These are phyloP conservation scores for Pituophis catenifer DNA, from an alignment of 2,113 vertebrate species.

Conservation along the genomic window DNA sequence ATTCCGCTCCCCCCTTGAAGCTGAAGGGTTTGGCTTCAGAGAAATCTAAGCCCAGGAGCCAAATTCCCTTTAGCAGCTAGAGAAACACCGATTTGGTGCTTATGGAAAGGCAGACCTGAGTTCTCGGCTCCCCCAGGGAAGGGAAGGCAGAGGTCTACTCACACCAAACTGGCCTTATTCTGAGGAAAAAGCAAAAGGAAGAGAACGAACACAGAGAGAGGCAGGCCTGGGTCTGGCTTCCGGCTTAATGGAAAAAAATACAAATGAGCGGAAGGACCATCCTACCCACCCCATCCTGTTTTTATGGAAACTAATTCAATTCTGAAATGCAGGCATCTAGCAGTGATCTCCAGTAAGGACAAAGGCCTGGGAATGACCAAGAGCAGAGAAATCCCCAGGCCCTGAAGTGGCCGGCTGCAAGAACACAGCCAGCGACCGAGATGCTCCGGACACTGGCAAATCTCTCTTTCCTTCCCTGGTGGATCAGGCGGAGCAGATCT, in stretches of 20 bases:
- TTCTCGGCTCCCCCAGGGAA: background rate
- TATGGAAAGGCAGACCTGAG: background rate
- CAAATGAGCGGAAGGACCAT: background rate
- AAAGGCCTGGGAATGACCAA: background rate
- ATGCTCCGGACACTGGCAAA: background rate
- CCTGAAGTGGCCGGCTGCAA: background rate
- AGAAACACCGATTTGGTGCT: background rate
- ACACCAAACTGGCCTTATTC: background rate
- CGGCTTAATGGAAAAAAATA: slow-evolving; percentile 47
- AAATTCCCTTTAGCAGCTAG: background rate
- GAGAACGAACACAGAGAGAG: background rate
- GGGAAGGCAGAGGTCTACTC: background rate
- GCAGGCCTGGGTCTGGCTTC: background rate
- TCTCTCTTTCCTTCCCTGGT: too few species aligned
- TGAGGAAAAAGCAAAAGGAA: background rate
- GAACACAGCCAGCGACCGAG: background rate
- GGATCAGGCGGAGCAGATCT: background rate
- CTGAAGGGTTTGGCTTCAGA: background rate
- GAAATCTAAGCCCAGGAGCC: background rate
- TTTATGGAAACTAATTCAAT: slow-evolving; percentile 67
- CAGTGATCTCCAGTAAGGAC: background rate
- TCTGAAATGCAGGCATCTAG: slow-evolving; percentile 3
- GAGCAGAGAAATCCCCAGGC: background rate
- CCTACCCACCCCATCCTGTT: slow-evolving; percentile 68
- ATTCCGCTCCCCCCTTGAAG: too few species aligned